Evolutionary conservation across 2,888 invertebrate species (phyloP), one percentile per base, ranked within the genome.

Genomic region (Morpho achilles): DNA sequence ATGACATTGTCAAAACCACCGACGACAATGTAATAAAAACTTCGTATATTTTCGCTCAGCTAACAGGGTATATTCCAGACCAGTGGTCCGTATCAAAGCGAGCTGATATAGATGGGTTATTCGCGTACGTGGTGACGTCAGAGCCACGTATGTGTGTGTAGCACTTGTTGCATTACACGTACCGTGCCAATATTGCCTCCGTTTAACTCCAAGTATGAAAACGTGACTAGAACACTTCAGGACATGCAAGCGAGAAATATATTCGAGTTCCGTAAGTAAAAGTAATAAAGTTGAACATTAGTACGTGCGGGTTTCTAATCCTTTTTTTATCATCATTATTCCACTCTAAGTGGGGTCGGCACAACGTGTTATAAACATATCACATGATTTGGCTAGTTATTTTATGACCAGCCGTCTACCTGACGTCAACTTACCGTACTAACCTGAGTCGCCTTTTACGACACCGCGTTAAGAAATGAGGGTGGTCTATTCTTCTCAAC

Each of bases 71-170:
- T 62, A 51, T 68, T 69, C 66, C 71, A 61, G 63, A 39, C 68
- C 70, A 70, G 58, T 64, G 69, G 64, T 59, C 69, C 68, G 71
- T 62, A 71, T 71, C 71, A 70, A 71, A 71, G 71, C 61, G 65
- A 60, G 56, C 67, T 60, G 60, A 61, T 64, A 62, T 63, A 62
- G 64, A 56, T 51, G 16, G 60, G 60, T 56, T 64, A 64, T 64
- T 64, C 60, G 62, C 53, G 60, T 62, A 53, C 56, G 47, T 60
- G 56, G 54, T 64, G 62, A 64, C 64, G 62, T 64, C 51, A 58
- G 43, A 49, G 52, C 58, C 32, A 52, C 51, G 42, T 56, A 58
- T 59, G 10, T 23, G 44, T 23, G 52, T 52, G 52, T n/a, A 32
- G 39, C 52, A 52, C 52, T 52, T 52, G 52, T 52, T 52, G 52